Evolutionary conservation across 1,140 invertebrate species (phyloP), one percentile per base, ranked within the genome.

Genomic region (Platyscapa corneri): DNA sequence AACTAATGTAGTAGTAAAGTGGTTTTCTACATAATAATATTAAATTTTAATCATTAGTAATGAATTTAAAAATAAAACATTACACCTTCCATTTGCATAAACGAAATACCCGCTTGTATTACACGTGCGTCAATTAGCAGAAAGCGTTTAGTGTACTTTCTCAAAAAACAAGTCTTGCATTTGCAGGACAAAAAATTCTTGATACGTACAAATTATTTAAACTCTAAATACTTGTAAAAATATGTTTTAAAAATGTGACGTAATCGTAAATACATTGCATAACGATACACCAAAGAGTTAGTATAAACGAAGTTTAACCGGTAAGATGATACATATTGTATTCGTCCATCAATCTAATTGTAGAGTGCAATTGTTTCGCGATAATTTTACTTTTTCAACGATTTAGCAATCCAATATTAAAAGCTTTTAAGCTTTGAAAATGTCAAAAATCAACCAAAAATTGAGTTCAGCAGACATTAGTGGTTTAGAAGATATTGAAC

Each of bases 401-500:
- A 27, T 27, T 60, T 56, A 10, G 10, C 10, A 27, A 27, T 60
- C 10, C 23, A 27, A 60, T 60, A 60, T 39, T 60, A 56, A n/a
- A n/a, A 34, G 37, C 72, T 74, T 46, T 74, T 27, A 16, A 42
- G 30, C n/a, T 65, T 46, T 64, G 5, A 84, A 78, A 70, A 85
- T 85, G 83, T 65, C 78, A 34, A 83, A 77, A 46, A 88, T 89
- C 67, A 86, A 76, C 20, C 87, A 91, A 70, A 89, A 82, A 75
- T 89, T 88, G 0, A 84, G 86, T 76, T 92, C 91, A 0, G 56
- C 87, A 65, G 91, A 92, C n/a, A 92, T 92, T 56, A 78, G 65
- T 6, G 87, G 86, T 82, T 86, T 93, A 30, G 83, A 89, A 74
- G 91, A 93, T 70, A 89, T 84, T 67, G 82, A 75, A 0, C 88